Base-by-base conservation (phyloP, 2,888 invertebrate genomes). In the Platycheirus rosarum region DNA sequence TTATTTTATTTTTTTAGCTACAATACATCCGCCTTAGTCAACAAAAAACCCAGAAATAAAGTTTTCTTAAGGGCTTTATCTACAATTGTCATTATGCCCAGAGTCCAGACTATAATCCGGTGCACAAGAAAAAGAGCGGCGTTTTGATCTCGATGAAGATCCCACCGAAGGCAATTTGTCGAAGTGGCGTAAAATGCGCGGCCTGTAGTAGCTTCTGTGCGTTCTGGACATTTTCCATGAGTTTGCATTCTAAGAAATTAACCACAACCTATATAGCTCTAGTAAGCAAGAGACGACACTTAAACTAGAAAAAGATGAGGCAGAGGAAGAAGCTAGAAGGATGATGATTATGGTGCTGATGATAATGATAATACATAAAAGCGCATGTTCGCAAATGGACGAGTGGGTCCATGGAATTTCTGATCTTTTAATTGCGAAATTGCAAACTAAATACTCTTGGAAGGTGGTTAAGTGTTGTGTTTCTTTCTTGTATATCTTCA, bases 401-500 rank as follows among this genome's bases (percentile, higher is more conserved):
- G 37, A 66, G 51, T 75, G 60, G 65, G 40, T 66, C 46, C 26
- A 18, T 37, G 70, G 80, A 80, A 80, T 80, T 69, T 57, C 44
- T 70, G 2, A 23, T 35, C 65, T 66, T 57, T 65, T 75, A 75
- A 80, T 80, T 80, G 76, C 60, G 18, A 69, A 74, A 57, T 63
- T 74, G 48, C 68, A 26, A n/a, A n/a, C 62, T 51, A 20, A 63
- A 49, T 55, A 57, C 63, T 79, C 68, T 32, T n/a, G 11, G 35
- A 46, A 42, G 44, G 46, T 13, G 14, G 23, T 14, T 48, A 55
- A n/a, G 16, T 53, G 68, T 48, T 44, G 32, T 55, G 37, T 16
- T 51, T 16, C 11, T 6, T 13, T 11, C 46, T 20, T 46, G 55
- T 18, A 26, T 32, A 65, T 65, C 65, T 42, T n/a, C 9, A 60